These are phyloP conservation scores for Cassiopea andromeda DNA, from an alignment of 30 jellyfish, hydroid and myxozoan genomes.

Conservation along the genomic window DNA sequence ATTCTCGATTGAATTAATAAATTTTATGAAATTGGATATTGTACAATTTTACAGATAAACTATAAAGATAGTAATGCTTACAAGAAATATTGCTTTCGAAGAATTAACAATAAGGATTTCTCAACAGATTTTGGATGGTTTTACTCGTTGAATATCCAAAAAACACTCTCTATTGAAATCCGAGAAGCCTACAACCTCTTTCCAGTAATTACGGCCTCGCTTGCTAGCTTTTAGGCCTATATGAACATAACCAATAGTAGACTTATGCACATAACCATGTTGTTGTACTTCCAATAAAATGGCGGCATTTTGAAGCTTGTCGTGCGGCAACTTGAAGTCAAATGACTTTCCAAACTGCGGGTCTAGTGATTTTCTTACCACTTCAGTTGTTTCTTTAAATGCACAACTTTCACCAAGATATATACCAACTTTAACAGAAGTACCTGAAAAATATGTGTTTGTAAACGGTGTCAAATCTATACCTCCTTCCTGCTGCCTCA, in stretches of 20 bases:
- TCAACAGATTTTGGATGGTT: conserved; percentile 49
- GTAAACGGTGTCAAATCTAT: too few relatives aligned
- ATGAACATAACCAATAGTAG: conserved; percentile 81
- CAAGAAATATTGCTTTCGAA: too few relatives aligned
- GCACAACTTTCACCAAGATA: conserved; percentile 46
- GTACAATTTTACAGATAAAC: too few relatives aligned
- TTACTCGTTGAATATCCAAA: conserved; percentile 15
- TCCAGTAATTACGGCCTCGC: conserved; percentile 82
- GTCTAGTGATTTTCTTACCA: conserved; percentile 50
- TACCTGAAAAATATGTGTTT: conserved; percentile 37
- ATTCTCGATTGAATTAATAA: too few relatives aligned
- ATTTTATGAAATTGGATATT: too few relatives aligned
- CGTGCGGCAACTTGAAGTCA: conserved; percentile 72
- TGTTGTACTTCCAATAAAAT: conserved; percentile 72
- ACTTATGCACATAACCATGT: conserved; percentile 78
- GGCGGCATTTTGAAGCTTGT: conserved; percentile 66
- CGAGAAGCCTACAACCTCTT: conserved; percentile 67
- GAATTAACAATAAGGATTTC: too few relatives aligned
- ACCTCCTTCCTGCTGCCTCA: too few relatives aligned
- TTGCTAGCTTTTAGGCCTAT: conserved; percentile 81
- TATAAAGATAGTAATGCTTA: too few relatives aligned
- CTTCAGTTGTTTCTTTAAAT: conserved; percentile 59
- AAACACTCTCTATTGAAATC: conserved; percentile 37
- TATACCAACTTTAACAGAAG: conserved; percentile 78
- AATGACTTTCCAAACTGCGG: conserved; percentile 69